Conservation (phyloP, 1,140 invertebrate species). For the Zaprionus kolodkinae region DNA sequence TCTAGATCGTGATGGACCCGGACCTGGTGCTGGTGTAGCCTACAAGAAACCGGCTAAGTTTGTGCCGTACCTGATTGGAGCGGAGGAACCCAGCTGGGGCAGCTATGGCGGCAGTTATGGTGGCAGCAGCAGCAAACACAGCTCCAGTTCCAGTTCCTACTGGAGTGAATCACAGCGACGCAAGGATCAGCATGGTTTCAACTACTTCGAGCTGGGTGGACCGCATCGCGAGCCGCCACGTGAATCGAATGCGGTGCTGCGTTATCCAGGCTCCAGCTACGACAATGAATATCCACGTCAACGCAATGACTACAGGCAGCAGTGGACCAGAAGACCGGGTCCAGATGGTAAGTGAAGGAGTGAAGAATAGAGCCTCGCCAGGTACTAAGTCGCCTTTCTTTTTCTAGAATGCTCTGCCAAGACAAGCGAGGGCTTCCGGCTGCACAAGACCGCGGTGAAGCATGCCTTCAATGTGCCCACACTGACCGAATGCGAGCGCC, state of each 20-base stretch:
- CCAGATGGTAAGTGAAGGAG: constrained; percentile 67
- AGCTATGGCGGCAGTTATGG: constrained; percentile 84
- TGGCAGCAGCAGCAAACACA: constrained; percentile 75
- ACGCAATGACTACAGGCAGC: constrained; percentile 71
- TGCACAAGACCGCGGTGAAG: constrained; percentile 87
- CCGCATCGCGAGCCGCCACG: constrained; percentile 50
- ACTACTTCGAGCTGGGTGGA: constrained; percentile 77
- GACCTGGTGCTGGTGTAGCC: constrained; percentile 3
- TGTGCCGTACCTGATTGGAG: constrained; percentile 77
- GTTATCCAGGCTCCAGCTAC: constrained; percentile 78
- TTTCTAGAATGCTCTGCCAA: constrained; percentile 89
- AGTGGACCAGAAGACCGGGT: constrained; percentile 78
- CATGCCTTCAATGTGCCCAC: constrained; percentile 87
- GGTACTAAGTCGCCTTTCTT: background rate
- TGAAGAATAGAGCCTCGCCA: background rate
- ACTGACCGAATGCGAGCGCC: constrained; percentile 89
- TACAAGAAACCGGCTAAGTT: constrained; percentile 77
- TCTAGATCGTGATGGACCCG: constrained; percentile 73
- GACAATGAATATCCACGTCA: constrained; percentile 57
- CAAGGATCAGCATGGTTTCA: constrained; percentile 78
- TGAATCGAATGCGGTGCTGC: constrained; percentile 69
- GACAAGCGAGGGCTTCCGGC: constrained; percentile 89
- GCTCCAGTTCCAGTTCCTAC: constrained; percentile 57
- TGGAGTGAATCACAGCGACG: constrained; percentile 76
- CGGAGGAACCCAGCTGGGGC: constrained; percentile 67